A percentile compares a stretch with the other conserved stretches of the same genome.
phyloP scores from a whole-genome alignment of 2,797 vertebrate genomes.

The Rhyacichthys aspro region DNA sequence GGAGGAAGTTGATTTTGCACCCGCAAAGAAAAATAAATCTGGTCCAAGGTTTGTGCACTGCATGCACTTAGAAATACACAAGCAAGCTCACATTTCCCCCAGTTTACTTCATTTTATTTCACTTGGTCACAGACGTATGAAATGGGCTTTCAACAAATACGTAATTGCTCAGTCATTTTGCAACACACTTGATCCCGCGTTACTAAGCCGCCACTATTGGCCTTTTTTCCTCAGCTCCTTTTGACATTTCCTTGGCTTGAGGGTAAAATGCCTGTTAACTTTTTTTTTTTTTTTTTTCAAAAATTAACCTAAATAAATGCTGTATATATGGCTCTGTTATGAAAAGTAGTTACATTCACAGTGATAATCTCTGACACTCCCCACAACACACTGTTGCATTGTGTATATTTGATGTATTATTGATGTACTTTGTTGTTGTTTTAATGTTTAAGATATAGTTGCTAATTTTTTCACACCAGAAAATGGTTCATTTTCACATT shows the following conservation, averaged over 20 bases:
- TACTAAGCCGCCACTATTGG: slow-evolving; percentile 65
- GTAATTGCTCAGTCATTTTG: slow-evolving; percentile 78
- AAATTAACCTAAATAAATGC: too few relatives aligned
- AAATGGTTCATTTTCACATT: too few relatives aligned
- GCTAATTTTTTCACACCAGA: too few relatives aligned
- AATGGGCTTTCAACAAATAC: slow-evolving; percentile 78
- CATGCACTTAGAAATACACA: neutral
- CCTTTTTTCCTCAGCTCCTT: slow-evolving; percentile 41
- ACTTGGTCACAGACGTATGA: slow-evolving; percentile 60
- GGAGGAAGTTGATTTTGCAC: slow-evolving; percentile 55
- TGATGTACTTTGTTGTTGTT: too few relatives aligned
- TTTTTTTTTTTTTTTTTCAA: too few relatives aligned
- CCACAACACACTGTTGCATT: too few relatives aligned
- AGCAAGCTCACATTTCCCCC: slow-evolving; percentile 15
- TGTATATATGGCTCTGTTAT: too few relatives aligned
- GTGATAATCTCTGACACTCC: too few relatives aligned
- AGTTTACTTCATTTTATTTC: slow-evolving; percentile 56
- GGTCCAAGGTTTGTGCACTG: too few relatives aligned
- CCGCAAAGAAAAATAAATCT: slow-evolving; percentile 28
- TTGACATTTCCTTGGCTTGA: slow-evolving; percentile 72
- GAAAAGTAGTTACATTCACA: too few relatives aligned
- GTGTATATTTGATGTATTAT: too few relatives aligned
- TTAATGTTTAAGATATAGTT: too few relatives aligned
- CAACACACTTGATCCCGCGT: slow-evolving; percentile 74
- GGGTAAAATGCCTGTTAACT: neutral